A percentile compares a stretch with the other conserved stretches of the same genome.
These are phyloP conservation scores for Paraplagusia blochii DNA, from an alignment of 2,113 vertebrate genomes.

Conservation along the genomic window DNA sequence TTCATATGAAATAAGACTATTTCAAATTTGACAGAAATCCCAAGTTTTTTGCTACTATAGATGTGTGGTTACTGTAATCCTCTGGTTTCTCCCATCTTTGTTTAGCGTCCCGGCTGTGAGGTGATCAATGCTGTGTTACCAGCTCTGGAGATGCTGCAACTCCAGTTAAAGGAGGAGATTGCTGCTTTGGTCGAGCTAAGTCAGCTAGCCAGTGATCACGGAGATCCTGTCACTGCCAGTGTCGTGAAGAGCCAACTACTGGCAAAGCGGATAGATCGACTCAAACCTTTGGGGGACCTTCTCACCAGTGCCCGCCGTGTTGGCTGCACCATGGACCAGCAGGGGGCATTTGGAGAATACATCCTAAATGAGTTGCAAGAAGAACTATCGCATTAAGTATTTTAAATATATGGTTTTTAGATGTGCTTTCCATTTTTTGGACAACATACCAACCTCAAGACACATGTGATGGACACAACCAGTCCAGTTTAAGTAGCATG, in stretches of 20 bases:
- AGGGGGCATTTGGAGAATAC: conserved; percentile 76
- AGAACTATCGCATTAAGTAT: conserved; percentile 53
- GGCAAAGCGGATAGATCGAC: conserved; percentile 61
- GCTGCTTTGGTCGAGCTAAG: conserved; percentile 73
- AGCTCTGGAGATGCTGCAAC: conserved; percentile 71
- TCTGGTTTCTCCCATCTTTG: conserved; percentile 3
- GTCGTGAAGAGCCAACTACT: conserved; percentile 75
- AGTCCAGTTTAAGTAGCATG: no score
- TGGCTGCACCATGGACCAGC: conserved; percentile 68
- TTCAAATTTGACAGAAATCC: no score
- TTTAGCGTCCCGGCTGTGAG: conserved; percentile 74
- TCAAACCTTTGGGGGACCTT: conserved; percentile 77
- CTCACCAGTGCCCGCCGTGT: conserved; percentile 73
- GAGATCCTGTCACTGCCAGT: conserved; percentile 73
- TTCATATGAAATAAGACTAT: no score
- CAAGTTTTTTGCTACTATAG: no score
- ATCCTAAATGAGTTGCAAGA: conserved; percentile 75
- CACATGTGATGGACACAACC: no score
- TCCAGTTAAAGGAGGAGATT: conserved; percentile 75
- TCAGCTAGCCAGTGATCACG: conserved; percentile 65
- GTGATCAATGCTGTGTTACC: conserved; percentile 61
- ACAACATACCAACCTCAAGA: no score
- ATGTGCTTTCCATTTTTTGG: no score
- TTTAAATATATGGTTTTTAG: no score
- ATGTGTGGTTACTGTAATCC: no score